Percentiles rank a stretch among this genome's conserved stretches.
These are phyloP conservation scores for Phrynosoma blainvillii DNA, from an alignment of 2,113 vertebrate genomes.

Conservation along the genomic window DNA sequence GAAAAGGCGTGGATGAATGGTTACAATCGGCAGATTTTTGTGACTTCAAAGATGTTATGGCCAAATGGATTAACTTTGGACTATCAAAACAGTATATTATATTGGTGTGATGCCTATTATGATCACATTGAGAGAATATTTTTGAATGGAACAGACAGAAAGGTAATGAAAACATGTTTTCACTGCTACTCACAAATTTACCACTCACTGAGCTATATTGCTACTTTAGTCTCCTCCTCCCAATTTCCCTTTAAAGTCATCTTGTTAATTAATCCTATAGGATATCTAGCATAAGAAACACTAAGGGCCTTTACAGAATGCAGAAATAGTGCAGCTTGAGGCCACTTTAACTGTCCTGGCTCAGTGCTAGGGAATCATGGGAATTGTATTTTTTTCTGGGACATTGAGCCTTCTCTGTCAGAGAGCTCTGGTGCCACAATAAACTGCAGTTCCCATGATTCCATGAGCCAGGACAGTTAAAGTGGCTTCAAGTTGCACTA, in stretches of 20 bases:
- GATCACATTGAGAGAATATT: constrained; percentile 97
- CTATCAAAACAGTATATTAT: constrained; percentile 85
- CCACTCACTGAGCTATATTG: constrained; percentile 49
- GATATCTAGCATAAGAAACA: background rate
- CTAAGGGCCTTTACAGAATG: no score
- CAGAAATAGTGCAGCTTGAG: no score
- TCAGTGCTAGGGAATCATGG: no score
- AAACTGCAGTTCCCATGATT: no score
- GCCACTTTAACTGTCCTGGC: no score
- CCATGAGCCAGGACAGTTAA: no score
- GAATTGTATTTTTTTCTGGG: no score
- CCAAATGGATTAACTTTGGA: constrained; percentile 97
- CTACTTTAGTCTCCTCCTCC: background rate
- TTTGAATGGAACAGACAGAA: constrained; percentile 93
- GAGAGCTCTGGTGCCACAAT: no score
- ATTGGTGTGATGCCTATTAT: constrained; percentile 99
- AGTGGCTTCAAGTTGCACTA: no score
- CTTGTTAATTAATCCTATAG: background rate
- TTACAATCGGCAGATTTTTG: constrained; percentile 89
- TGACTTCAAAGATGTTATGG: constrained; percentile 98
- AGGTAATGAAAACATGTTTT: constrained; percentile 80
- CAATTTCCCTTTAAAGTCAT: constrained; percentile 27
- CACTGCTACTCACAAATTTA: constrained; percentile 51
- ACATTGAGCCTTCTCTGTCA: no score
- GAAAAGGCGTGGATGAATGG: constrained; percentile 99